Base-by-base conservation (phyloP, 2,888 invertebrate species). In the Fissipunctia ypsillon region DNA sequence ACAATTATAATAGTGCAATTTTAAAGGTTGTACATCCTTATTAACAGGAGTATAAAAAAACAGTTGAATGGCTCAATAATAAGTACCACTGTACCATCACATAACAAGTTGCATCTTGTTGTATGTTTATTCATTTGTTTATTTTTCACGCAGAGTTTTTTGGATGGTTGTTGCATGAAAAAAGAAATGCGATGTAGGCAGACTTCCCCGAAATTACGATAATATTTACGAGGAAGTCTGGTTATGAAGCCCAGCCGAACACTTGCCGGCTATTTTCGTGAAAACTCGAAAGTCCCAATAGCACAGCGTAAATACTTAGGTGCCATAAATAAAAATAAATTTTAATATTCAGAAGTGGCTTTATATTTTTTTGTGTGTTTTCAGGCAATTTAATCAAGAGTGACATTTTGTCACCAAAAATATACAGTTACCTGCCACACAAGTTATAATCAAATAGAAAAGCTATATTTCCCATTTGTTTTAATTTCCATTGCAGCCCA, bases 41-140 rank as follows among this genome's bases (percentile, higher is more conserved):
- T 2, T 64, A 50, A 25, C 38, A 25, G 25, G 3, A 41, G 28
- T 59, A 25, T n/a, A 68, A 56, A 59, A 66, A 60, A 57, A 60
- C 45, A 43, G 80, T 68, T 28, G 35, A 45, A 60, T 60, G 48
- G 73, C n/a, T 73, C 74, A 64, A 54, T 79, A 64, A 31, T 52
- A 64, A 38, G 14, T 43, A 59, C 35, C n/a, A 35, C 2, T 59
- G 10, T 25, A 48, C 6, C 14, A 25, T 66, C 45, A 64, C 54
- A 48, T 78, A 78, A 78, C 64, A 50, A 25, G 48, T 68, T 67
- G 52, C 31, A 41, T 63, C 48, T 77, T 63, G 10, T 16, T 57
- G 38, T 52, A 41, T 77, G 45, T 60, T 52, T 78, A 78, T 78
- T 70, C 52, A 70, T 60, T 69, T 69, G 60, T 35, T 68, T 69